A percentile compares a stretch with the other conserved stretches of the same genome.
These are phyloP conservation scores for Chionodraco myersi DNA, from an alignment of 2,113 vertebrate genomes.

Conservation along the genomic window DNA sequence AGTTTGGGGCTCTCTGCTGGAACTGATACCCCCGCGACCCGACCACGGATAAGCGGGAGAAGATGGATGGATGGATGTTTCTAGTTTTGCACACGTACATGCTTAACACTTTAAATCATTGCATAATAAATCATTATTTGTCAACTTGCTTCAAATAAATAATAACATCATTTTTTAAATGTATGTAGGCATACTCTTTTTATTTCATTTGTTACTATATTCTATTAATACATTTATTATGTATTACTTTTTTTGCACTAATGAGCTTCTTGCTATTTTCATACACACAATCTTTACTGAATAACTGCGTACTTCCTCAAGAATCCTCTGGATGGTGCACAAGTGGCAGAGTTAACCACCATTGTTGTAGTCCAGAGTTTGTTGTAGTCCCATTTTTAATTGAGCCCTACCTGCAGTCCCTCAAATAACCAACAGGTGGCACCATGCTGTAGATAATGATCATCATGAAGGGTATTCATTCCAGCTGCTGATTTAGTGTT, in stretches of 20 bases:
- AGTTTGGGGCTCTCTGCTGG: too few relatives aligned
- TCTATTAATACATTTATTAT: neutral
- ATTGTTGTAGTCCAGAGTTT: constrained; percentile 36
- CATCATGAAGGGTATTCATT: too few relatives aligned
- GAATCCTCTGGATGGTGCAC: neutral
- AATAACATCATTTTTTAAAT: neutral
- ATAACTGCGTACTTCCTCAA: neutral
- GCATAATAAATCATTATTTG: neutral
- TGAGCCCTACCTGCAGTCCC: neutral
- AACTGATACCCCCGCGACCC: too few relatives aligned
- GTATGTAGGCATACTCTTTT: neutral
- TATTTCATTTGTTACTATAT: neutral
- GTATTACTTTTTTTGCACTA: neutral
- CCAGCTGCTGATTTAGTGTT: neutral
- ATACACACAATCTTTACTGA: neutral
- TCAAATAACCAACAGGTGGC: constrained; percentile 33
- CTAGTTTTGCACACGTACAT: neutral
- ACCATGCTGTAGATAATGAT: neutral
- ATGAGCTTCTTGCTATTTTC: neutral
- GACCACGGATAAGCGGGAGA: too few relatives aligned
- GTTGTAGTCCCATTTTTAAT: neutral
- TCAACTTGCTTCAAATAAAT: neutral
- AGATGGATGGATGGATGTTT: neutral
- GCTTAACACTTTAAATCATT: neutral
- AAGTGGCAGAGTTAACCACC: neutral